Evolutionary conservation across 2,797 vertebrate genomes (phyloP), one percentile per base, ranked within the genome.

Genomic region (Lateolabrax maculatus): DNA sequence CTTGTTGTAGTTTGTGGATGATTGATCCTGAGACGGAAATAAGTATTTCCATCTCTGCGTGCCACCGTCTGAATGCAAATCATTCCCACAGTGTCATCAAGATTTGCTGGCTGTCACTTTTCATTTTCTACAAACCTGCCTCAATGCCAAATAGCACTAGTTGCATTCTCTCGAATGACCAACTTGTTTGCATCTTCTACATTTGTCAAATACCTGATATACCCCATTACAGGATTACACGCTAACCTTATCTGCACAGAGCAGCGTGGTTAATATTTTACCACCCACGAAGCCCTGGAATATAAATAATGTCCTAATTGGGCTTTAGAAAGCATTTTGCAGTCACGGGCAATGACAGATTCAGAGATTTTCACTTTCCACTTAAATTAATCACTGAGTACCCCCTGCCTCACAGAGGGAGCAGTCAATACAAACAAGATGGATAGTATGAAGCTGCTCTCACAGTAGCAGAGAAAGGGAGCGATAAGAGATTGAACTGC

Each of bases 401-500:
- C 37, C 31, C 61, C 52, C 56, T 4, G 51, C 68, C 65, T 77
- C 60, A 46, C 71, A 51, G 64, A 71, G 77, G 81, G 49, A 46
- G 51, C 75, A 57, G 77, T 89, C 68, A 53, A 77, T 84, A 72
- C 71, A 58, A 78, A 75, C 70, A 64, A 88, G 79, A 85, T 75
- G 75, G 84, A 84, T 84, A 16, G 51, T 57, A 60, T 56, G 60
- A 51, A 70, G 56, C 81, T 25, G 77, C 64, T 79, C 52, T 71
- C 23, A 44, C 65, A 74, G 60, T 18, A 66, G 68, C 53, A 43
- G 58, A 77, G 77, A 72, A 52, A 31, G 60, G 15, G 55, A 77
- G 79, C 5, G 25, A 80, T 81, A 75, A 80, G 87, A 87, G 81
- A 83, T 76, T 61, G 77, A 79, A 79, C 82, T 84, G 76, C 77